Conservation (phyloP, 2,113 vertebrate species). For the Todiramphus saurophagus region DNA sequence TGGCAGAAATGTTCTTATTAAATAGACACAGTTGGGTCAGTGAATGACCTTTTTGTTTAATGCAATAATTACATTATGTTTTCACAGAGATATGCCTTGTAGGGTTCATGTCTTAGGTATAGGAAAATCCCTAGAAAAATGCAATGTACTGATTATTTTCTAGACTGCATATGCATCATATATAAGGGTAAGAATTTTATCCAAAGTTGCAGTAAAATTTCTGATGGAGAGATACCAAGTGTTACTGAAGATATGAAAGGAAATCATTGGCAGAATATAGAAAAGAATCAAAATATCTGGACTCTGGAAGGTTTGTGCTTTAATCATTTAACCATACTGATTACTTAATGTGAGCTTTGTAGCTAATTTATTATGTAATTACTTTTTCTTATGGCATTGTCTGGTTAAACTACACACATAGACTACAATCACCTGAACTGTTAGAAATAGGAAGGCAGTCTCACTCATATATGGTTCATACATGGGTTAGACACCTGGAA, state of each 20-base stretch:
- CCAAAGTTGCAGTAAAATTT: neutral
- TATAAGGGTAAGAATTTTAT: neutral
- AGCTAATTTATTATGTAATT: neutral
- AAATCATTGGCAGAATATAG: neutral
- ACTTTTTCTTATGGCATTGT: neutral
- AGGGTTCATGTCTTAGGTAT: neutral
- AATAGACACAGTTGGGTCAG: neutral
- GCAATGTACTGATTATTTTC: neutral
- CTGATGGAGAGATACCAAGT: neutral
- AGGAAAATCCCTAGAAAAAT: neutral
- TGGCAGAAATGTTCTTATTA: slow-evolving; percentile 16
- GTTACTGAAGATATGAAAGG: neutral
- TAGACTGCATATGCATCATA: neutral
- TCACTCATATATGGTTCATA: neutral
- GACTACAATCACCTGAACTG: neutral
- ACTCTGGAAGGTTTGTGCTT: neutral
- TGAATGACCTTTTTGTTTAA: slow-evolving; percentile 23
- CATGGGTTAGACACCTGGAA: neutral
- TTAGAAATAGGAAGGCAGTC: neutral
- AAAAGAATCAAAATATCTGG: neutral
- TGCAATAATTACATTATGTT: slow-evolving; percentile 2
- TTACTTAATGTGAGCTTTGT: neutral
- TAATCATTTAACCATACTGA: neutral
- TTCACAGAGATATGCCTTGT: neutral
- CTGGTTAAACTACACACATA: neutral